Evolutionary conservation across 2,888 invertebrate species (phyloP).

Genomic region (Scaptomyza parva): DNA sequence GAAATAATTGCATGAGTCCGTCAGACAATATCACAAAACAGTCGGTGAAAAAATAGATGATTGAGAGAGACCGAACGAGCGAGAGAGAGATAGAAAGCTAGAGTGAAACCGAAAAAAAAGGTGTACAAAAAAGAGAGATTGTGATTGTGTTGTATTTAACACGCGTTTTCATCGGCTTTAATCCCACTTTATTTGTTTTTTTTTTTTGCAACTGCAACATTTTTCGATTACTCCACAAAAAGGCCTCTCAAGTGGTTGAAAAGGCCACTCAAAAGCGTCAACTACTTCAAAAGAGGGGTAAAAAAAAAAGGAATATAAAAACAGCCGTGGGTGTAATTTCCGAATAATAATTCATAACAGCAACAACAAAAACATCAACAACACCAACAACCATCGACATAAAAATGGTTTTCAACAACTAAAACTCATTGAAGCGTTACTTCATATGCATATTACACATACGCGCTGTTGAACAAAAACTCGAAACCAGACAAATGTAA

Average conservation of each 20-base stretch:
- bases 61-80: not conserved
- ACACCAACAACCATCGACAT: conserved; percentile 25
- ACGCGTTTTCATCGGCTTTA: conserved; percentile 43
- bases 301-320: conserved; percentile 18
- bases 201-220: conserved; percentile 17
- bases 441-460: conserved; percentile 60
- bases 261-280: conserved; percentile 50
- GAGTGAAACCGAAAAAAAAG: not conserved
- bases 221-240: conserved; percentile 52
- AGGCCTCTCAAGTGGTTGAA: conserved; percentile 47
- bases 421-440: conserved; percentile 55
- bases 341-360: conserved; percentile 50
- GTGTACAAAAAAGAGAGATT: not conserved
- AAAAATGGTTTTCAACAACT: conserved; percentile 59
- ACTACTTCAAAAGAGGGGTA: conserved; percentile 54
- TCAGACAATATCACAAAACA: conserved; percentile 2
- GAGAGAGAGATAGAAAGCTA: no score
- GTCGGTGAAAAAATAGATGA: not conserved
- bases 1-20: conserved; percentile 39
- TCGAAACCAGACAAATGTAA: conserved; percentile 19
- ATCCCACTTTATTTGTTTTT: conserved; percentile 5
- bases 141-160: conserved; percentile 27
- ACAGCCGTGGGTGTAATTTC: conserved; percentile 51
- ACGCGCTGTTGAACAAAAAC: conserved; percentile 59
- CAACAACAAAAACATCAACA: not conserved